These are phyloP conservation scores for Illadopsis cleaveri DNA, from an alignment of 2,113 vertebrate genomes.

Conservation along the genomic window DNA sequence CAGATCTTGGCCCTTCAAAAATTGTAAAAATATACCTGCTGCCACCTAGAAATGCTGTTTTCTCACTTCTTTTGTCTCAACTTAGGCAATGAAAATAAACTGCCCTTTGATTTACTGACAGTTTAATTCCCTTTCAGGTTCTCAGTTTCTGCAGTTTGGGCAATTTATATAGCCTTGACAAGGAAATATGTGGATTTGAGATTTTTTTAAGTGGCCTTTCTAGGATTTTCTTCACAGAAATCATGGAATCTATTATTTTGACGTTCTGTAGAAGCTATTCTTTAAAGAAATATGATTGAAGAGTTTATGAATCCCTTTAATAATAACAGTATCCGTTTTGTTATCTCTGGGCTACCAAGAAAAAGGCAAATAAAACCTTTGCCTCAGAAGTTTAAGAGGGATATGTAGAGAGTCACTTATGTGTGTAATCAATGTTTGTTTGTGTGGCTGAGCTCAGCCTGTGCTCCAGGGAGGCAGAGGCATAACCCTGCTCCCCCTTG, in stretches of 20 bases:
- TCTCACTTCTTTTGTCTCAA: not conserved
- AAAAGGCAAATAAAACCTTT: not conserved
- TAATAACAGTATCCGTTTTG: not conserved
- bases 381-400: not conserved
- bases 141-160: not conserved
- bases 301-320: not conserved
- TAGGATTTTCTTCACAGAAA: not conserved
- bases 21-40: not conserved
- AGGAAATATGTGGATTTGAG: not conserved
- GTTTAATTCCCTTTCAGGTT: not conserved
- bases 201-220: not conserved
- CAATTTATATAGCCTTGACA: not conserved
- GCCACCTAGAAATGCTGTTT: not conserved
- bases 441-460: not conserved
- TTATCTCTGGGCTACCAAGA: not conserved
- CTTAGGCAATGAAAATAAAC: not conserved
- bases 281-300: not conserved
- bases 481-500: not conserved
- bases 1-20: not conserved
- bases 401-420: not conserved
- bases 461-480: not conserved
- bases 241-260: not conserved
- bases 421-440: not conserved
- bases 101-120: not conserved
- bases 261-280: not conserved